These are phyloP conservation scores for Pogonocherus hispidulus DNA, from an alignment of 2,888 invertebrate species.

Conservation along the genomic window DNA sequence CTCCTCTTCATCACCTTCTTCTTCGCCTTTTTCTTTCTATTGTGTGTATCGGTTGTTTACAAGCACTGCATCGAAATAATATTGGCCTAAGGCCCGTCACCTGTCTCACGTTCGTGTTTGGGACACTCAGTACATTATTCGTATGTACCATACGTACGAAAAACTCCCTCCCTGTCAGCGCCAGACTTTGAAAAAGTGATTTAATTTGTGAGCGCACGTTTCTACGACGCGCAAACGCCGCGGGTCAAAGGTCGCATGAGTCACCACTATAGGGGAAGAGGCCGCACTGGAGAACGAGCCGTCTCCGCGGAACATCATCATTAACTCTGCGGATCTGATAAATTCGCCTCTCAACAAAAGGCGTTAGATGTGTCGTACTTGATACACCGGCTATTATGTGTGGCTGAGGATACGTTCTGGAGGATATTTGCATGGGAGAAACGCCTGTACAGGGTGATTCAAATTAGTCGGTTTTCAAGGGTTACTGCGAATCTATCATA, in stretches of 20 bases:
- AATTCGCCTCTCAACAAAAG: conserved; percentile 29
- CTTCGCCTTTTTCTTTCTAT: too few species aligned
- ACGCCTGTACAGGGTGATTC: too few species aligned
- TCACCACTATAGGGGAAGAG: conserved; percentile 59
- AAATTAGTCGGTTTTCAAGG: too few species aligned
- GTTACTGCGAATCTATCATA: too few species aligned
- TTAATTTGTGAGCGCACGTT: conserved; percentile 24
- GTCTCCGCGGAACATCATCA: conserved; percentile 47
- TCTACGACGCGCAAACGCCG: conserved; percentile 51
- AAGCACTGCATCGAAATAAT: too few species aligned
- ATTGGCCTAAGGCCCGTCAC: too few species aligned
- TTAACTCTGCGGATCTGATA: conserved; percentile 32
- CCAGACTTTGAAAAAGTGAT: conserved; percentile 20
- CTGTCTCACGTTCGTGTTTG: too few species aligned
- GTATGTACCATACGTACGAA: too few species aligned
- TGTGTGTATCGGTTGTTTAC: too few species aligned
- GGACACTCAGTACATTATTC: too few species aligned
- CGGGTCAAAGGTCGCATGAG: conserved; percentile 57
- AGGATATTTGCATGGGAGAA: not conserved
- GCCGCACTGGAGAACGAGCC: conserved; percentile 54
- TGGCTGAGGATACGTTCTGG: not conserved
- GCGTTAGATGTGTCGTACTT: conserved; percentile 26
- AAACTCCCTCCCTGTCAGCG: not conserved
- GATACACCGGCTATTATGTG: conserved; percentile 13
- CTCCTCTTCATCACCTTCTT: too few species aligned